Base-by-base conservation (phyloP, 1,140 invertebrate genomes). In the Micrasema longulum region DNA sequence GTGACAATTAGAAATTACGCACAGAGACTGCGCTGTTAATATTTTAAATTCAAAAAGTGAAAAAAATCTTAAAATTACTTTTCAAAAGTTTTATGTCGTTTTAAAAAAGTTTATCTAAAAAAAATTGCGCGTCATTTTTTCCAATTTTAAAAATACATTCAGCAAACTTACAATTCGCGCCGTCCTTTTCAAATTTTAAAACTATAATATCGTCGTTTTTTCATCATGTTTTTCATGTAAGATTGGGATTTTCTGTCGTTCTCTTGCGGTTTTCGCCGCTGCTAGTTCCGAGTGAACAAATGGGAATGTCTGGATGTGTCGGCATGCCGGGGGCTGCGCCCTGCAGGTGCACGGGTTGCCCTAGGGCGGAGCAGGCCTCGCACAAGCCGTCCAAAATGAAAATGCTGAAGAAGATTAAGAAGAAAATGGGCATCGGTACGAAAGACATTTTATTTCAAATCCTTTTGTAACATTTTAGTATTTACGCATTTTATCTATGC, bases 381-480 rank as follows among this genome's bases (percentile, higher is more conserved):
- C 41, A 16, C 41, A 43, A 43, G 41, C 41, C 41, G 11, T 43
- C 41, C 11, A 43, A 43, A 11, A 43, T 43, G 41, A 43, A 43
- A 11, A 43, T 43, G 41, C 41, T 43, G 41, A 43, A 43, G 11
- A 43, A 43, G 41, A 43, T 43, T 16, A 43, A 43, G 41, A 43
- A 16, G 41, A 43, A 43, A 16, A 43, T 43, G 41, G 41, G 41
- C 2, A 11, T 43, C 3, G 41, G 41, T 43, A 43, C 26, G 3
- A 31, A 2, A 31, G 7, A 31, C 26, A 31, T 7, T 31, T n/a
- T n/a, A n/a, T n/a, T n/a, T n/a, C n/a, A n/a, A n/a, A n/a, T n/a
- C n/a, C n/a, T n/a, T n/a, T n/a, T n/a, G n/a, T n/a, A n/a, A n/a
- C n/a, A n/a, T n/a, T n/a, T n/a, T n/a, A n/a, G n/a, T n/a, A n/a